Conservation (phyloP, 2,888 invertebrate species). For the Spilosoma lubricipeda region DNA sequence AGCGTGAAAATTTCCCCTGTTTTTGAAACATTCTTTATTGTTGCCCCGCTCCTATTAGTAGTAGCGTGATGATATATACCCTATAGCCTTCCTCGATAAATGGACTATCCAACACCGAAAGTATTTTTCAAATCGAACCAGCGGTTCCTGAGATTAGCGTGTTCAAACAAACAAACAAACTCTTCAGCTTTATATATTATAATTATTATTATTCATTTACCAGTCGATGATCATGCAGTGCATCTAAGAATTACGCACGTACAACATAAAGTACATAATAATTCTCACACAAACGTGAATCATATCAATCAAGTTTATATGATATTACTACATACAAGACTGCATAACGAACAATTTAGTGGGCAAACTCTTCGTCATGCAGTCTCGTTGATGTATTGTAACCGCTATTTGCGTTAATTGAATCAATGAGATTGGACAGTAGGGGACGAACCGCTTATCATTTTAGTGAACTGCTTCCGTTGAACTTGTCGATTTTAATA, state of each 20-base stretch:
- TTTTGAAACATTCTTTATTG: no score
- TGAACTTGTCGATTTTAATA: constrained; percentile 28
- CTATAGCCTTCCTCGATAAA: no score
- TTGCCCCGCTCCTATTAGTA: no score
- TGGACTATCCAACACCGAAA: no score
- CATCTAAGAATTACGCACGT: not conserved
- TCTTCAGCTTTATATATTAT: no score
- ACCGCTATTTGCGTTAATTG: constrained; percentile 38
- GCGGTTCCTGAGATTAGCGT: no score
- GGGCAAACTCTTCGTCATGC: constrained; percentile 24
- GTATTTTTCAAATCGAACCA: no score
- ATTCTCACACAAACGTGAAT: constrained; percentile 34
- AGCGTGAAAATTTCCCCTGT: no score
- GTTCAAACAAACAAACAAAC: no score
- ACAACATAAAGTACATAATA: not conserved
- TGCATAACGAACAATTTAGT: constrained; percentile 2
- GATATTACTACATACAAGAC: constrained; percentile 17
- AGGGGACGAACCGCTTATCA: constrained; percentile 42
- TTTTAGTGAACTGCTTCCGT: constrained; percentile 37
- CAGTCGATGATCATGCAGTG: not conserved
- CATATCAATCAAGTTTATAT: constrained; percentile 30
- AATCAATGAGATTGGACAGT: constrained; percentile 31
- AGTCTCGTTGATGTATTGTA: constrained; percentile 36
- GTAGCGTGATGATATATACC: no score
- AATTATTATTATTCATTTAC: no score